Conservation (phyloP, 1,140 invertebrate genomes). For the Drosophila nebulosa region DNA sequence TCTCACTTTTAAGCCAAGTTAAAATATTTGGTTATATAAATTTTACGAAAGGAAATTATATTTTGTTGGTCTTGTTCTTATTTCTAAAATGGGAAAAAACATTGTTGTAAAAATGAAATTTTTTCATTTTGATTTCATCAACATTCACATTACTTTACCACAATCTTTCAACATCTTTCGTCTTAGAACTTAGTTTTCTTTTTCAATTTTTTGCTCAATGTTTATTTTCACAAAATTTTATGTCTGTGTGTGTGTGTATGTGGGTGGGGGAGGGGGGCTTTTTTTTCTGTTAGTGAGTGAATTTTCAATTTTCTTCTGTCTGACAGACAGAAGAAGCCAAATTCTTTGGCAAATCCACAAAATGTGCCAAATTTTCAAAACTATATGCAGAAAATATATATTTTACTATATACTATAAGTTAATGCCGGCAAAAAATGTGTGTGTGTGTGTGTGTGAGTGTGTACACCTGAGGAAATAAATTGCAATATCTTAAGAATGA, state of each 20-base stretch:
- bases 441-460: background rate
- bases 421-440: conserved; percentile 26
- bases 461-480: conserved; percentile 29
- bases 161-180: background rate
- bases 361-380: conserved; percentile 28
- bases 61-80: background rate
- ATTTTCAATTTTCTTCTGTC: conserved; percentile 19
- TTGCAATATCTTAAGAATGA: conserved; percentile 23
- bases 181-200: background rate
- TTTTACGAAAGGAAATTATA: background rate
- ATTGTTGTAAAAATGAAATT: background rate
- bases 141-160: background rate
- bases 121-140: conserved; percentile 1
- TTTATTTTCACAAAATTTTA: conserved; percentile 13
- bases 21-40: background rate
- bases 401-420: conserved; percentile 25
- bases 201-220: background rate
- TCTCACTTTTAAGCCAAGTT: too few relatives aligned
- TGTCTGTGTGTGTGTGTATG: background rate
- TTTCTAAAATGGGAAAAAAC: background rate
- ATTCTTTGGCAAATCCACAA: conserved; percentile 23
- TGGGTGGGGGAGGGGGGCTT: too few relatives aligned
- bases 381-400: conserved; percentile 1
- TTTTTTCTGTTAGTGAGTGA: background rate
- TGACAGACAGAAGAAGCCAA: conserved; percentile 3